phyloP scores from a whole-genome alignment of 2,113 vertebrate species.

The Tachuris rubrigastra region DNA sequence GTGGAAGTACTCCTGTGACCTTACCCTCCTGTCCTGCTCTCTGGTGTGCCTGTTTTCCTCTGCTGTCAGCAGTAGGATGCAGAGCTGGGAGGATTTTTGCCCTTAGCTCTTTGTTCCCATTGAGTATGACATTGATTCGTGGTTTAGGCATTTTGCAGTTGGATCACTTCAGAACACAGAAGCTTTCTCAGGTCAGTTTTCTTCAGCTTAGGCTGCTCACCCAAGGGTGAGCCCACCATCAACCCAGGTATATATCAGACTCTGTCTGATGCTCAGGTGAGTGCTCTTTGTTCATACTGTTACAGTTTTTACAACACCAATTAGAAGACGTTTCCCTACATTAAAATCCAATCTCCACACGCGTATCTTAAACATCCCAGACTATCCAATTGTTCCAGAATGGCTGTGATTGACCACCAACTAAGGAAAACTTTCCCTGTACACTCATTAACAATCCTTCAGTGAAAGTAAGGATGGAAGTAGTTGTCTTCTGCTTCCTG shows the following conservation, averaged over 20 bases:
- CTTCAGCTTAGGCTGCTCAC: neutral
- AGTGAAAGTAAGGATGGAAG: constrained; percentile 63
- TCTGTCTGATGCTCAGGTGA: neutral
- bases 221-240: neutral
- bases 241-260: neutral
- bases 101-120: neutral
- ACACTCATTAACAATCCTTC: neutral
- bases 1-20: neutral
- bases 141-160: neutral
- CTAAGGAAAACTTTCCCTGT: neutral
- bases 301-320: neutral
- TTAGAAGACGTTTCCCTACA: neutral
- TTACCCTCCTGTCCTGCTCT: neutral
- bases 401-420: neutral
- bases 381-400: neutral
- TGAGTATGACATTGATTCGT: neutral
- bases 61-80: neutral
- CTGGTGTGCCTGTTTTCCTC: neutral
- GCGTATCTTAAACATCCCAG: neutral
- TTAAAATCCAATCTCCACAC: neutral
- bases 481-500: constrained; percentile 44
- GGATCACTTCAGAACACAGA: neutral
- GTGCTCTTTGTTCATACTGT: neutral
- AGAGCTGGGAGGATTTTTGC: neutral
- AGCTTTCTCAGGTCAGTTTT: neutral